Evolutionary conservation across 2,113 vertebrate genomes (phyloP).

Genomic region (Neodon shergylaensis): DNA sequence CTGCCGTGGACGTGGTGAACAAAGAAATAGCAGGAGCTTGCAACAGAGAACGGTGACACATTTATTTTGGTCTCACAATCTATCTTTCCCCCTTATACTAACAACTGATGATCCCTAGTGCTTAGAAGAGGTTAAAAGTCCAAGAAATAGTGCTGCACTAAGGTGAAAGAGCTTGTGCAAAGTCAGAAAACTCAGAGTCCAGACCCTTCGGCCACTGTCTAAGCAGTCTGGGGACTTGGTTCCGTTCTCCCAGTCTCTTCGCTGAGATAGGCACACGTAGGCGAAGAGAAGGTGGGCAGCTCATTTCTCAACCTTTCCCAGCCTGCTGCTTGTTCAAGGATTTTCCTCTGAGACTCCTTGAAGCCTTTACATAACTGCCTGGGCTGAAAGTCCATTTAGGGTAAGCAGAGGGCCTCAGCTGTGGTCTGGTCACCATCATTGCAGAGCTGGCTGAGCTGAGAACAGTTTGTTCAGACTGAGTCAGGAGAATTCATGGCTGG

Average conservation of each 20-base stretch:
- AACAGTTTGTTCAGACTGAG: neutral
- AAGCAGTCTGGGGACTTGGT: neutral
- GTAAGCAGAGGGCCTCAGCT: neutral
- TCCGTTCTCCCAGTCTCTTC: accelerated
- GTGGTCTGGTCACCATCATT: neutral
- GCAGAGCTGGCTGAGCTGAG: neutral
- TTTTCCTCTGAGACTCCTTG: slow-evolving; percentile 30
- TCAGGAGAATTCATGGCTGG: neutral
- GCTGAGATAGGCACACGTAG: neutral
- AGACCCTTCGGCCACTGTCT: neutral
- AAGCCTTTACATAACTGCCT: slow-evolving; percentile 2
- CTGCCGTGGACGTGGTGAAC: neutral
- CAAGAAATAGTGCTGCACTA: neutral
- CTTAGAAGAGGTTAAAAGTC: slow-evolving; percentile 5
- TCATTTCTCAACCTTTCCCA: neutral
- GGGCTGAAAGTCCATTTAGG: slow-evolving; percentile 19
- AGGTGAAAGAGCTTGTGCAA: neutral
- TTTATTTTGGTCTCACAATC: slow-evolving; percentile 9
- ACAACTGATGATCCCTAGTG: neutral
- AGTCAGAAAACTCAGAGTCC: neutral
- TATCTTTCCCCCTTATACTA: neutral
- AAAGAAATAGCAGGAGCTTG: neutral
- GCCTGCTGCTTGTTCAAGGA: neutral
- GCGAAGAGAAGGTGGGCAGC: neutral
- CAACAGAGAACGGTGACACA: neutral